These are phyloP conservation scores for Spongia lamella DNA, from an alignment of 37 sponge, comb jelly and placozoan genomes.

Conservation along the genomic window DNA sequence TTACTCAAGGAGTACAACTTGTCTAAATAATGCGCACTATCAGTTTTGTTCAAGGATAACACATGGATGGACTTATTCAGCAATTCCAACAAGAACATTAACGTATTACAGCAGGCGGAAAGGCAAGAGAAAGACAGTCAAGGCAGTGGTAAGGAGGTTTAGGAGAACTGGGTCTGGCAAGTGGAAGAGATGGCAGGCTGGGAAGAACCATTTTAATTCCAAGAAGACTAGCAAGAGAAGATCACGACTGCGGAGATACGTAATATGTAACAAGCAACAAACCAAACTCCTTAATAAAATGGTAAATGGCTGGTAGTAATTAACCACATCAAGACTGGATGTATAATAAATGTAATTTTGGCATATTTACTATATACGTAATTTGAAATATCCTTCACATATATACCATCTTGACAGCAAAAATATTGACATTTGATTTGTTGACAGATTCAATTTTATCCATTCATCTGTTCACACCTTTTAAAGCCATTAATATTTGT, in stretches of 20 bases:
- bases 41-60: no score
- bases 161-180: slow-evolving; percentile 75
- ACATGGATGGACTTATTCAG: not conserved
- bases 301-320: slow-evolving; percentile 58
- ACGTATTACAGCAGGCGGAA: slow-evolving; percentile 50
- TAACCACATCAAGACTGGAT: no score
- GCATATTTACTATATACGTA: no score
- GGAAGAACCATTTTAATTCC: slow-evolving; percentile 59
- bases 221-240: slow-evolving; percentile 52
- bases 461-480: no score
- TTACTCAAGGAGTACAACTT: no score
- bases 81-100: slow-evolving; percentile 40
- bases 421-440: no score
- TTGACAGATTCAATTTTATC: no score
- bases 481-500: no score
- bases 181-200: slow-evolving; percentile 80
- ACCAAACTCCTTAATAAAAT: slow-evolving; percentile 81
- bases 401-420: no score
- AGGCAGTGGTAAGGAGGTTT: slow-evolving; percentile 82
- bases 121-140: slow-evolving; percentile 84
- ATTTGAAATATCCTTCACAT: no score
- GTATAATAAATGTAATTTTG: no score
- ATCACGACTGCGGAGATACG: slow-evolving; percentile 44
- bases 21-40: no score
- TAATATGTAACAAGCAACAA: slow-evolving; percentile 67